Evolutionary conservation across 2,797 vertebrate genomes (phyloP).

Genomic region (Hypotaenidia philippensis): DNA sequence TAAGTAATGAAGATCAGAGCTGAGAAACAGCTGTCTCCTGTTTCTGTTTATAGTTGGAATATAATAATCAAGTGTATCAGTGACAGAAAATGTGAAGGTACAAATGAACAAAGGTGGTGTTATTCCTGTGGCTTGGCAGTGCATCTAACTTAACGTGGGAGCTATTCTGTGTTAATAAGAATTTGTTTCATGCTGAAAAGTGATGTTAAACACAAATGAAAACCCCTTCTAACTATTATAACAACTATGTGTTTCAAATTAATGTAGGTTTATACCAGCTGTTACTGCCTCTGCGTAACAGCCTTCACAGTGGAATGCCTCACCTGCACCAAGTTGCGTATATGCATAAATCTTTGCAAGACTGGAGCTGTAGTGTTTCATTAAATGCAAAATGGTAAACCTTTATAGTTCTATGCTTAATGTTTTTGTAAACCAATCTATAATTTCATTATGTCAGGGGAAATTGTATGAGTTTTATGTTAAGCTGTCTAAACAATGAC

Average conservation of each 20-base stretch:
- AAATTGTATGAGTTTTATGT: slow-evolving; percentile 3
- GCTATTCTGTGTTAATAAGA: background rate
- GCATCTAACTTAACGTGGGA: background rate
- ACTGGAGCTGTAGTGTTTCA: background rate
- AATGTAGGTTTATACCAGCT: background rate
- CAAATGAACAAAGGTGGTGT: background rate
- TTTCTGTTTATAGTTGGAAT: background rate
- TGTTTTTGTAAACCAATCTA: slow-evolving; percentile 29
- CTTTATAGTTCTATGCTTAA: background rate
- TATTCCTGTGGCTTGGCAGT: background rate
- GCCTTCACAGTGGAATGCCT: background rate
- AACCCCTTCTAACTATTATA: background rate
- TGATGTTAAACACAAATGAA: background rate
- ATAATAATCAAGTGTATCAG: background rate
- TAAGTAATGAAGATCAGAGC: background rate
- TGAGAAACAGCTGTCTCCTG: background rate
- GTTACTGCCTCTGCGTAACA: background rate
- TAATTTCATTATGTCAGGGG: background rate
- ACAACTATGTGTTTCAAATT: background rate
- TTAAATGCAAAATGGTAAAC: slow-evolving; percentile 8
- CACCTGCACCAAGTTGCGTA: slow-evolving; percentile 2
- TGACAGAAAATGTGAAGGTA: background rate
- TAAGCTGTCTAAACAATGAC: background rate
- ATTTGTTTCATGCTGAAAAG: background rate
- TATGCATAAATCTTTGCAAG: background rate